phyloP scores from a whole-genome alignment of 2,797 vertebrate genomes.

The Tenualosa thibaudeaui region DNA sequence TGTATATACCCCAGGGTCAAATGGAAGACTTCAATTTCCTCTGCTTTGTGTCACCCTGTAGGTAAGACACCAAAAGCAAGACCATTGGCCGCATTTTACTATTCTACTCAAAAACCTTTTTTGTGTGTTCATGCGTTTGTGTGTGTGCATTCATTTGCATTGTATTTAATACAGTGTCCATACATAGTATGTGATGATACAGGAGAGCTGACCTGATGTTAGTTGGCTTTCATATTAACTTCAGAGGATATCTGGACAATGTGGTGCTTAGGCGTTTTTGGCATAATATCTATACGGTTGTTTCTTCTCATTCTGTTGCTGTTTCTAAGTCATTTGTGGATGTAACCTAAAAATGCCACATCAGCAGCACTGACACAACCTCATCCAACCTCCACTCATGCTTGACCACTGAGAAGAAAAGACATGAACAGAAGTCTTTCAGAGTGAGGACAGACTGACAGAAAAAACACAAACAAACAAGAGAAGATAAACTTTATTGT shows the following conservation, averaged over 20 bases:
- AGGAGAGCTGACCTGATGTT: too few species aligned
- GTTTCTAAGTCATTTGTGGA: neutral
- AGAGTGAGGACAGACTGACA: neutral
- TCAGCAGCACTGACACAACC: conserved; percentile 70
- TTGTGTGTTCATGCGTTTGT: too few species aligned
- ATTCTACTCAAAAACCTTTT: neutral
- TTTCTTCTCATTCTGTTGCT: neutral
- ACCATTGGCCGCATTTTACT: neutral
- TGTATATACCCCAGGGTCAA: too few species aligned
- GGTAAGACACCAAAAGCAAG: neutral
- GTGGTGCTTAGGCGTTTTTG: too few species aligned
- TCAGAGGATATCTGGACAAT: too few species aligned
- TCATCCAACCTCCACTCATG: conserved; percentile 67
- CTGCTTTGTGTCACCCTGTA: neutral
- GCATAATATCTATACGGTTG: too few species aligned
- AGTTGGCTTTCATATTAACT: too few species aligned
- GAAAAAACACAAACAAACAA: too few species aligned
- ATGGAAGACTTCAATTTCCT: neutral
- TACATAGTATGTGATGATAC: too few species aligned
- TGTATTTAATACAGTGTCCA: too few species aligned
- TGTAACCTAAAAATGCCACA: conserved; percentile 32
- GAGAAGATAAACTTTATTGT: too few species aligned
- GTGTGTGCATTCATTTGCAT: too few species aligned
- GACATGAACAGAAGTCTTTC: neutral
- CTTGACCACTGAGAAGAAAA: conserved; percentile 52